Conservation (phyloP, 1,140 invertebrate genomes). For the Drosophila repletoides region DNA sequence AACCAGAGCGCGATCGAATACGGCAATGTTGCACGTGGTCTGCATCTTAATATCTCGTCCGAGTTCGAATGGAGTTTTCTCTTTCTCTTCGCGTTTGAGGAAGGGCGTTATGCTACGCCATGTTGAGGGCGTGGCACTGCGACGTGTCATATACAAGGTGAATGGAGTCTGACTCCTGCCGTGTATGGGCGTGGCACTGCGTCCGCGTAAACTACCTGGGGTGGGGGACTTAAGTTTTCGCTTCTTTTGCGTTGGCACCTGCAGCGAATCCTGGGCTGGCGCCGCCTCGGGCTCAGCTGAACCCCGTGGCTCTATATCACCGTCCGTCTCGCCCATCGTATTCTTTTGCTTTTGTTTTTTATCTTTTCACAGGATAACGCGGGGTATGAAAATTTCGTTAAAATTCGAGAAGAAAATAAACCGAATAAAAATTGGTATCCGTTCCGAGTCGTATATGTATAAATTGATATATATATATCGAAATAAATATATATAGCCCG, state of each 20-base stretch:
- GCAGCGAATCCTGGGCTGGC: constrained; percentile 68
- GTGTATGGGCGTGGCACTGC: constrained; percentile 79
- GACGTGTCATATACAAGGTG: constrained; percentile 69
- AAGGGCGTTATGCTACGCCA: constrained; percentile 82
- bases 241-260: constrained; percentile 72
- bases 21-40: constrained; percentile 79
- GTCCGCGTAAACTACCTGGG: constrained; percentile 74
- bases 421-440: constrained; percentile 57
- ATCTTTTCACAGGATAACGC: constrained; percentile 60
- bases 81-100: constrained; percentile 79
- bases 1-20: constrained; percentile 80
- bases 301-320: constrained; percentile 64
- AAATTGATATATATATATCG: constrained; percentile 25
- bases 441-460: constrained; percentile 62
- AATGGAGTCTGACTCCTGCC: constrained; percentile 80
- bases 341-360: constrained; percentile 28
- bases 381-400: constrained; percentile 39
- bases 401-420: constrained; percentile 38
- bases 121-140: constrained; percentile 79
- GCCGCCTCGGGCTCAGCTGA: constrained; percentile 71
- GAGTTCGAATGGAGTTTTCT: constrained; percentile 81
- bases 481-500: constrained; percentile 38
- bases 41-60: constrained; percentile 73
- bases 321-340: constrained; percentile 77
- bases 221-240: constrained; percentile 80